Evolutionary conservation across 2,113 vertebrate species (phyloP).

Genomic region (Colistium nudipinnis): DNA sequence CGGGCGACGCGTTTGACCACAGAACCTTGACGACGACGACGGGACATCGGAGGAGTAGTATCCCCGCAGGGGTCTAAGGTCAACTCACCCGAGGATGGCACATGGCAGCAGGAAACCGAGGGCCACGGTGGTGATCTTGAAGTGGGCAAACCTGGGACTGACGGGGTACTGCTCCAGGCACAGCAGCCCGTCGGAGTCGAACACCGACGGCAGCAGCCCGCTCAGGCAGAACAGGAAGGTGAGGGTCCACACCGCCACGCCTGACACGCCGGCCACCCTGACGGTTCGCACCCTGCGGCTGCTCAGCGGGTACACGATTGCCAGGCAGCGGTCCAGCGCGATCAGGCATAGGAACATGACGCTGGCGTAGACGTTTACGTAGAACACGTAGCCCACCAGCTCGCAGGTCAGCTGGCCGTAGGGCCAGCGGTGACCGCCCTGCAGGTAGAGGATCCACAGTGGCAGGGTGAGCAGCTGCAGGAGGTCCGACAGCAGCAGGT

Average conservation of each 20-base stretch:
- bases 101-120: conserved; percentile 81
- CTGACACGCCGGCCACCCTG: conserved; percentile 59
- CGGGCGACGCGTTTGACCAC: background rate
- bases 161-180: conserved; percentile 78
- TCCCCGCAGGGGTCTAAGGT: background rate
- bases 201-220: conserved; percentile 80
- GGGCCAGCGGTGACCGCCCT: conserved; percentile 65
- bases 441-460: conserved; percentile 81
- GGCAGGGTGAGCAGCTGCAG: conserved; percentile 82
- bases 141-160: conserved; percentile 68
- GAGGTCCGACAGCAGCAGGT: conserved; percentile 82
- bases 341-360: conserved; percentile 83
- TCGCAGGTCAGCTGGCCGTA: conserved; percentile 66
- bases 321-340: conserved; percentile 80
- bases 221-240: conserved; percentile 81
- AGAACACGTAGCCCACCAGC: conserved; percentile 78
- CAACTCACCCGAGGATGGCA: conserved; percentile 79
- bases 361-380: conserved; percentile 81
- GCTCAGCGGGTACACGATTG: conserved; percentile 78
- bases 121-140: conserved; percentile 73
- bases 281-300: conserved; percentile 76
- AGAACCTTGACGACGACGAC: background rate
- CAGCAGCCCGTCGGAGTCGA: conserved; percentile 50
- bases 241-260: conserved; percentile 69
- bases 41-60: background rate